Percentiles rank a stretch among this genome's conserved stretches.
Evolutionary conservation across 2,888 invertebrate genomes (phyloP).

Genomic region (Tetropium fuscum): DNA sequence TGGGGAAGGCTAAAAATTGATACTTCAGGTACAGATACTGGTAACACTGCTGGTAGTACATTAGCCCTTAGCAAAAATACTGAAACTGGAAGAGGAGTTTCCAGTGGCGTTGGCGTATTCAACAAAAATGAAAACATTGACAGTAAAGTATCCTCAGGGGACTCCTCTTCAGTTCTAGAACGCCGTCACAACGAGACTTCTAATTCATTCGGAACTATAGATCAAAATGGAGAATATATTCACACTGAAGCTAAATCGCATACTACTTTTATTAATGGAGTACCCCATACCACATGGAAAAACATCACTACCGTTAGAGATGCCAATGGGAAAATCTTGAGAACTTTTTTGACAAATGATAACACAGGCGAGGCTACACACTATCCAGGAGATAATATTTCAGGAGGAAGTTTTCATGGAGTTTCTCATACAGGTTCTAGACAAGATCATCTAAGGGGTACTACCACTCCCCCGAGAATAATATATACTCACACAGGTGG

Average conservation of each 20-base stretch:
- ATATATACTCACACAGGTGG: neutral
- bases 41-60: conserved; percentile 23
- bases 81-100: conserved; percentile 53
- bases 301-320: conserved; percentile 52
- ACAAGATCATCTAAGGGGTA: no score
- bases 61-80: conserved; percentile 31
- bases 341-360: conserved; percentile 41
- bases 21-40: conserved; percentile 32
- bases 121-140: conserved; percentile 24
- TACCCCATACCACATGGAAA: conserved; percentile 44
- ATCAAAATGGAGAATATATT: conserved; percentile 33
- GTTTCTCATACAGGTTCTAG: neutral
- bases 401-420: neutral
- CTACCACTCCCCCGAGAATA: no score
- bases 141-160: conserved; percentile 29
- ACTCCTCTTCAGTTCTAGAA: conserved; percentile 39
- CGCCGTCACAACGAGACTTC: conserved; percentile 35
- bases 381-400: neutral
- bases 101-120: conserved; percentile 37
- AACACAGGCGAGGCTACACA: neutral
- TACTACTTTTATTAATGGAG: conserved; percentile 38
- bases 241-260: conserved; percentile 24
- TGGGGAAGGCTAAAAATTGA: conserved; percentile 59
- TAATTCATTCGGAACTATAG: conserved; percentile 27
- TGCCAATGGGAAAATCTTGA: conserved; percentile 48